Evolutionary conservation across 2,888 invertebrate genomes (phyloP).

Genomic region (Sinotaia quadrata): DNA sequence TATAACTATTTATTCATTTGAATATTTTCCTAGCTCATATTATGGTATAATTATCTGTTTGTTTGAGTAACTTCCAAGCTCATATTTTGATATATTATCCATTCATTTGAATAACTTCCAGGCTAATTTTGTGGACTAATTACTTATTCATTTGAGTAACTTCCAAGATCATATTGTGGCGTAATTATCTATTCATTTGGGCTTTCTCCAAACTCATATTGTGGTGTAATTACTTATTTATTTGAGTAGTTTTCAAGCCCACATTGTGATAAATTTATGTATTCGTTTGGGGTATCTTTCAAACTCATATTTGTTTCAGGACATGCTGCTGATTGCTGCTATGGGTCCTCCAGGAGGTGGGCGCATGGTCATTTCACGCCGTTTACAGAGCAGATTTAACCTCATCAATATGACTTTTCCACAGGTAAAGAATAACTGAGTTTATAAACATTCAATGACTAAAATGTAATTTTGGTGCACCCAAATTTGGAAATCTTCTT

Average conservation of each 20-base stretch:
- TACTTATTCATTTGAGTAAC: no score
- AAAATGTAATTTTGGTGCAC: background rate
- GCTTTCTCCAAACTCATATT: no score
- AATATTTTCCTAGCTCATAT: no score
- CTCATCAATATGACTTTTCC: constrained; percentile 80
- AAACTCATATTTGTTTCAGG: constrained; percentile 67
- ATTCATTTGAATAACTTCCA: no score
- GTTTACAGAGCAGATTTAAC: constrained; percentile 72
- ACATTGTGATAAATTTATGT: background rate
- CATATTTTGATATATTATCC: no score
- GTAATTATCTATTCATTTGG: no score
- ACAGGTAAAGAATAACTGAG: constrained; percentile 69
- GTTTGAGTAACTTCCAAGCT: no score
- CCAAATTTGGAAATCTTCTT: background rate
- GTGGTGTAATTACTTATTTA: background rate
- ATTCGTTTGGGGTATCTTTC: background rate
- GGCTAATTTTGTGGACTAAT: no score
- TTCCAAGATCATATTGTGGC: no score
- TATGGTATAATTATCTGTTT: no score
- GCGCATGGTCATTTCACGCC: constrained; percentile 69
- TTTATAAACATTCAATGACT: background rate
- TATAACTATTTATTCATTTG: no score
- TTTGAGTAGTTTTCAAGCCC: background rate
- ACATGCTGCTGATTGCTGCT: constrained; percentile 71
- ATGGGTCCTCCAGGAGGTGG: constrained; percentile 73